Conservation (phyloP, 2,888 invertebrate species). For the Hemaris fuciformis region DNA sequence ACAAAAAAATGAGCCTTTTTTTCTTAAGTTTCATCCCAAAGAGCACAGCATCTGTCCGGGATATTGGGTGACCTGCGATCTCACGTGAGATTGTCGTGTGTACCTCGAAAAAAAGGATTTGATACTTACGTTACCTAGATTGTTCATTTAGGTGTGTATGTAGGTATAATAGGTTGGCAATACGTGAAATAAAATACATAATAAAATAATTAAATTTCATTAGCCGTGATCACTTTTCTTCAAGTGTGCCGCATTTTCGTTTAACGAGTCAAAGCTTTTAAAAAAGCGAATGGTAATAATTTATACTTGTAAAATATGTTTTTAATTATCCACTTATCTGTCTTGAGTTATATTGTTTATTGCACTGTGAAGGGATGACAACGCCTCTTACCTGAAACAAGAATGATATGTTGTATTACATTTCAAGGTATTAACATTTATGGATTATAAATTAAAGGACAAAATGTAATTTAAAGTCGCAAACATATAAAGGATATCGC, state of each 20-base stretch:
- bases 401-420: neutral
- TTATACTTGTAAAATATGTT: neutral
- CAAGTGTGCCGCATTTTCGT: too few relatives aligned
- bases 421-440: neutral
- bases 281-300: too few relatives aligned
- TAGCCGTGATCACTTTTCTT: too few relatives aligned
- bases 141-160: too few relatives aligned
- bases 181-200: neutral
- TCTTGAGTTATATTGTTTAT: neutral
- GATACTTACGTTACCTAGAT: constrained; percentile 35
- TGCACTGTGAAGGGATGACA: neutral
- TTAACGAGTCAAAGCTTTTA: too few relatives aligned
- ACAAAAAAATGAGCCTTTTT: constrained; percentile 45
- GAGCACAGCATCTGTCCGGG: constrained; percentile 65
- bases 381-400: neutral
- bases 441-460: neutral
- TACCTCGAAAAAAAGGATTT: constrained; percentile 28
- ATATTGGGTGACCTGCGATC: constrained; percentile 70
- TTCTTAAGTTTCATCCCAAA: constrained; percentile 41
- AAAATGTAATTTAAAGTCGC: neutral
- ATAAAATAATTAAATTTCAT: neutral
- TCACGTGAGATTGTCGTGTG: constrained; percentile 42
- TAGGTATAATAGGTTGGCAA: too few relatives aligned
- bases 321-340: neutral
- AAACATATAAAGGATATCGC: neutral